Base-by-base conservation (phyloP, 2,797 vertebrate genomes). In the Centropyge bicolor region DNA sequence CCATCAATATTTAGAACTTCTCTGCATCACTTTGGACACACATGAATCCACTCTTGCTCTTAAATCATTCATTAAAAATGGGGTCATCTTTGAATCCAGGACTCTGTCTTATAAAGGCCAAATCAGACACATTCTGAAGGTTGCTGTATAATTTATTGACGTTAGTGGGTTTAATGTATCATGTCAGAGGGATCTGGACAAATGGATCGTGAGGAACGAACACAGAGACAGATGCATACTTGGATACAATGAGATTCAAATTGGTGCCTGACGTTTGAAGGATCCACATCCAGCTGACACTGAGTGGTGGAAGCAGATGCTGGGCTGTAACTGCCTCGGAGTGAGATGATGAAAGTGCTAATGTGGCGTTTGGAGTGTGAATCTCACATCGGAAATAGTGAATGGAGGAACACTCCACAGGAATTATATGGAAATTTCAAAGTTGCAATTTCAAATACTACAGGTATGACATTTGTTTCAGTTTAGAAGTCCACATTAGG, bases 1-100 rank as follows among this genome's bases (percentile, higher is more conserved):
- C 20, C 91, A 93, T 93, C 83, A 92, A 93, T 94, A 93, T 94
- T 94, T 89, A 91, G 89, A 79, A 17, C 31, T 36, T 60, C 1
- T 38, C 86, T 83, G 86, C 82, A 81, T 89, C 77, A 80, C 82
- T 87, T 88, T 86, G 82, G 87, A 89, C 87, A 59, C 8, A 19
- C 70, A 88, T 83, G 71, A 86, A 91, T 87, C 80, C 77, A 85
- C 85, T 89, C 76, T 40, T 70, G 68, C 76, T 84, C 66, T 75
- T 91, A 79, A 92, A 93, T 92, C 88, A 88, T 91, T 92, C 48
- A 89, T 83, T 62, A 79, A 89, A 89, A 86, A 87, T 46, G 67
- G 76, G 87, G 74, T 83, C 81, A 81, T 87, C 74, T 84, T 87
- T 86, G 83, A 87, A 82, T 89, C 76, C 61, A 40, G 78, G 64